Evolutionary conservation across 2,888 invertebrate species (phyloP).

Genomic region (Drosophila kokeensis): DNA sequence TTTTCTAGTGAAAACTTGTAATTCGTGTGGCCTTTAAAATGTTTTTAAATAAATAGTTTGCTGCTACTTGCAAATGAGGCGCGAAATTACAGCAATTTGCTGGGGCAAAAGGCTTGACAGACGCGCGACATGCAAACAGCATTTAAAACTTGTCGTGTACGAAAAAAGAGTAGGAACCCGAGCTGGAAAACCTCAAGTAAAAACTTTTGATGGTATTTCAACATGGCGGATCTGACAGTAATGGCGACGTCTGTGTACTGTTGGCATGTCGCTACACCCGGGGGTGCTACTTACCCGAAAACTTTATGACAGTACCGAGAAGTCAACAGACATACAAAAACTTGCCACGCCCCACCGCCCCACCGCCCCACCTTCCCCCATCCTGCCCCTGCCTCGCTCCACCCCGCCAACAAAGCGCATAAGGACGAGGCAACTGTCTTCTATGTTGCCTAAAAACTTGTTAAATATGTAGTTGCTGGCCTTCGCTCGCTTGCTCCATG

Average conservation of each 20-base stretch:
- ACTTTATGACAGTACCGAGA: slow-evolving; percentile 67
- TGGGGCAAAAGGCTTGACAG: slow-evolving; percentile 28
- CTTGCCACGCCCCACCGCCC: slow-evolving; percentile 38
- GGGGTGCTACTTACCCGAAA: slow-evolving; percentile 72
- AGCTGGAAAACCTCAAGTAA: slow-evolving; percentile 18
- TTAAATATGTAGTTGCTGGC: slow-evolving; percentile 57
- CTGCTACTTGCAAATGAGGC: slow-evolving; percentile 51
- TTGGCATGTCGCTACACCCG: slow-evolving; percentile 65
- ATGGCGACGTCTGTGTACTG: slow-evolving; percentile 60
- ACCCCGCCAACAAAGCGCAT: slow-evolving; percentile 13
- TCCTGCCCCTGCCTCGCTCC: background rate
- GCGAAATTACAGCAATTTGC: slow-evolving; percentile 54
- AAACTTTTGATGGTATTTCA: slow-evolving; percentile 73
- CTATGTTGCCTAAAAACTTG: slow-evolving; percentile 69
- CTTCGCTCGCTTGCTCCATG: slow-evolving; percentile 16
- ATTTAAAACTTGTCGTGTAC: slow-evolving; percentile 76
- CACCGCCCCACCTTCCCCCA: slow-evolving; percentile 16
- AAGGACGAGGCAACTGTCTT: slow-evolving; percentile 55
- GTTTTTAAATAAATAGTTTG: slow-evolving; percentile 21
- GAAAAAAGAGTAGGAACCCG: slow-evolving; percentile 13
- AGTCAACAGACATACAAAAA: slow-evolving; percentile 57
- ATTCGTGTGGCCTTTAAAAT: background rate
- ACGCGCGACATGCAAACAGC: slow-evolving; percentile 80
- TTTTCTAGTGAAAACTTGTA: background rate
- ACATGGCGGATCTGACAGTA: slow-evolving; percentile 55